These are phyloP conservation scores for Laticauda colubrina DNA, from an alignment of 2,113 vertebrate species.

Conservation along the genomic window DNA sequence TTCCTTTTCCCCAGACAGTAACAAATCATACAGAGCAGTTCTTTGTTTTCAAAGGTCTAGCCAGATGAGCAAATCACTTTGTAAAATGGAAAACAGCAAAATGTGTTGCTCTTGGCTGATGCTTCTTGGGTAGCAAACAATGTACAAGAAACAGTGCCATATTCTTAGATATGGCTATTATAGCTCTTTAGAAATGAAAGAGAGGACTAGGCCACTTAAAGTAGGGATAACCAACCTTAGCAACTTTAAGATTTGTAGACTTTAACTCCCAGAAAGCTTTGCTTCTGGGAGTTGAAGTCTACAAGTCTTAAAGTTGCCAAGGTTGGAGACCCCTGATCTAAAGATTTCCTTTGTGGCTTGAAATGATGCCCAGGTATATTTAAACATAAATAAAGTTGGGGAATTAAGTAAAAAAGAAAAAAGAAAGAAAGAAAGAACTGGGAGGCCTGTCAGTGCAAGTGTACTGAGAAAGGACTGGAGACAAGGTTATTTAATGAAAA, in stretches of 20 bases:
- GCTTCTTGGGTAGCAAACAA: background rate
- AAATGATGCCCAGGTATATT: background rate
- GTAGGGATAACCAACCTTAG: no score
- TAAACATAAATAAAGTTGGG: background rate
- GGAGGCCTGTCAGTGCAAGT: fast-evolving
- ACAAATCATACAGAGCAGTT: slow-evolving; percentile 6
- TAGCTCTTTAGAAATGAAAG: background rate
- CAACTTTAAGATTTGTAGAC: no score
- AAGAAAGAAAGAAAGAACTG: no score
- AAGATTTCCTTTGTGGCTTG: background rate
- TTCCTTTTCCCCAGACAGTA: slow-evolving; percentile 46
- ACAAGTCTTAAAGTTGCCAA: no score
- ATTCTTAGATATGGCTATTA: background rate
- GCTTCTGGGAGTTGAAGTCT: no score
- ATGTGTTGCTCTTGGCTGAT: background rate
- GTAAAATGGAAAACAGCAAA: background rate
- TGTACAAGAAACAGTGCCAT: background rate
- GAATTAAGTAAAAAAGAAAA: no score
- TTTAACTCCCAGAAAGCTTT: no score
- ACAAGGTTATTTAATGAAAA: background rate
- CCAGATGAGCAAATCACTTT: background rate
- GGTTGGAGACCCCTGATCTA: no score
- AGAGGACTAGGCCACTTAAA: background rate
- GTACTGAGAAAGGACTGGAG: fast-evolving
- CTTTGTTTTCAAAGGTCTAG: background rate